These are phyloP conservation scores for Catamblyrhynchus diadema DNA, from an alignment of 2,797 vertebrate genomes.

Conservation along the genomic window DNA sequence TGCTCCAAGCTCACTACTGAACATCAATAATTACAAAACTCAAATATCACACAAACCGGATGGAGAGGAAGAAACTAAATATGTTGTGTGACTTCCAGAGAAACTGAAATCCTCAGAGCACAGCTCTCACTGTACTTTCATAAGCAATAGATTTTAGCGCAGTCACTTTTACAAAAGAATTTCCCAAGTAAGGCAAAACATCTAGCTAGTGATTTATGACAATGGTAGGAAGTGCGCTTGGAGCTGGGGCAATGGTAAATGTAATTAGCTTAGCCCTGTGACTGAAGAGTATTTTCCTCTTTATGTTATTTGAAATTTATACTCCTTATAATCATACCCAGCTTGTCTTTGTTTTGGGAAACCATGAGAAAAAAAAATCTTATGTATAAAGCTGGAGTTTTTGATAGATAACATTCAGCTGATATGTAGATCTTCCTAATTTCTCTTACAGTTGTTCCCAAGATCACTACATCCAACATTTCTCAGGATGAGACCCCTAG, in stretches of 20 bases:
- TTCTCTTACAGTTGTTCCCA: neutral
- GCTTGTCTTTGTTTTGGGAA: neutral
- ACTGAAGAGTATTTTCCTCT: neutral
- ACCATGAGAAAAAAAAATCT: neutral
- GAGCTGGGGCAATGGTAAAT: neutral
- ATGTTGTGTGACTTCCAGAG: neutral
- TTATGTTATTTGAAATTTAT: neutral
- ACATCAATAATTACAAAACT: neutral
- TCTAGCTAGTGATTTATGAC: slow-evolving; percentile 62
- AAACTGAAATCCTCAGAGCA: neutral
- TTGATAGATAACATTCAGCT: neutral
- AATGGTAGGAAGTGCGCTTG: slow-evolving; percentile 75
- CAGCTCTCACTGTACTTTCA: neutral
- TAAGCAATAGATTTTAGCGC: neutral
- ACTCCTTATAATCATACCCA: neutral
- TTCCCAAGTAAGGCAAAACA: slow-evolving; percentile 23
- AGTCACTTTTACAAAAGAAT: neutral
- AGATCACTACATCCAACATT: neutral
- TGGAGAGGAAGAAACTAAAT: neutral
- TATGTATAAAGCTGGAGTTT: neutral
- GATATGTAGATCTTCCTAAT: neutral
- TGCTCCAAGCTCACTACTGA: neutral
- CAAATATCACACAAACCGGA: neutral
- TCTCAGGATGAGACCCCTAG: neutral
- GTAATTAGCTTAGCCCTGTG: neutral